Base-by-base conservation (phyloP, 1,140 invertebrate genomes). In the Sminthurinus signatus region DNA sequence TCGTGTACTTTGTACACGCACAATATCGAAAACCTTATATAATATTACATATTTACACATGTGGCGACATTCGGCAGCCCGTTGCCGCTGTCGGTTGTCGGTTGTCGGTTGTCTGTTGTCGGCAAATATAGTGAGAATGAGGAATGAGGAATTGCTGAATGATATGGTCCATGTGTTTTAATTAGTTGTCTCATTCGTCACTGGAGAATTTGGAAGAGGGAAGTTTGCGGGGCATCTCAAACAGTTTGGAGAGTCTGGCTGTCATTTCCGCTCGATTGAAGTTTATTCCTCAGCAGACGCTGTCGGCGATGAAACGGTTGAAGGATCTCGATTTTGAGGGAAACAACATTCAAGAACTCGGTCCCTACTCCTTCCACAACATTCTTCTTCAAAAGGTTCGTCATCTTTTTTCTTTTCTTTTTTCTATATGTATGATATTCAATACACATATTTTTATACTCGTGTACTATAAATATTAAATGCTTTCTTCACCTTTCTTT, bases 291-390 rank as follows among this genome's bases (percentile, higher is more conserved):
- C 87, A 89, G 72, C 87, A 87, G 72, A 85, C 90, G 0, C 80
- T 94, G 25, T 82, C 84, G 3, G 82, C 84, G 8, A 79, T 94
- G 66, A 79, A 81, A 19, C 84, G 85, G 70, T 76, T 94, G 17
- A 83, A 84, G 19, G 83, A 84, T 0, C 77, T 95, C 28, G 88
- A 93, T 74, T 81, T 95, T n/a, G 89, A 91, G 73, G 84, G 85
- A 55, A 94, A 94, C 75, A 81, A 87, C 70, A 90, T 94, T 46
- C 81, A 83, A 32, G 86, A 90, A 66, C 80, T 95, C 32, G 85
- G 88, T 0, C 88, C 87, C 72, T 93, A 93, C 74, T 87, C 86
- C 67, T 92, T 94, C 75, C 91, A 89, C 73, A 89, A 88, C 0
- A 78, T 93, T 62, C 84, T 85, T 25, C 76, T 95, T 32, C 83